Percentiles rank a stretch among this genome's conserved stretches.
Conservation (phyloP, 2,113 vertebrate species). For the Chionis minor region DNA sequence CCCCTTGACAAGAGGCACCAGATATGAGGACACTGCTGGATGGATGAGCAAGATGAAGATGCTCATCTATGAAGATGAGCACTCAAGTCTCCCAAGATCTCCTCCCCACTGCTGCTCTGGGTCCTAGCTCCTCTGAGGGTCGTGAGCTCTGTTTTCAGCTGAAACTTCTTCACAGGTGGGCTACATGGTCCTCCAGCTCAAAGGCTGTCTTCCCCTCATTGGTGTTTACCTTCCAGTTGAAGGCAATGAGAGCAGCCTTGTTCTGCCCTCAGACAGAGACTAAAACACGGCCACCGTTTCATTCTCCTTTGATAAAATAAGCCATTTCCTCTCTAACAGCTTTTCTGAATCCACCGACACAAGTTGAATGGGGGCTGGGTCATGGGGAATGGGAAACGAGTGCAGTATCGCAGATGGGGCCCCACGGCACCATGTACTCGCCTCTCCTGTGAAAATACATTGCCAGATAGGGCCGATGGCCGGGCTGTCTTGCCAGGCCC, state of each 20-base stretch:
- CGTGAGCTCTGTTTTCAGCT: neutral
- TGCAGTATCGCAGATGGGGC: neutral
- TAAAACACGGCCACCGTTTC: neutral
- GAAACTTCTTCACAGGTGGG: neutral
- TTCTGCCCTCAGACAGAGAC: neutral
- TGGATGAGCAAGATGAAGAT: neutral
- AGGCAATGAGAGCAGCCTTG: neutral
- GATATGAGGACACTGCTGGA: neutral
- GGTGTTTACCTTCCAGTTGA: neutral
- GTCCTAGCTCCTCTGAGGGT: neutral
- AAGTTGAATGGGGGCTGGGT: neutral
- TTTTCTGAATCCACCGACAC: neutral
- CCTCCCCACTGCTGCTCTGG: neutral
- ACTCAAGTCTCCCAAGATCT: neutral
- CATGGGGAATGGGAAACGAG: rapidly evolving
- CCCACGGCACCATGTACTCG: rapidly evolving
- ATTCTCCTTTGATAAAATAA: neutral
- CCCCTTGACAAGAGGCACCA: neutral
- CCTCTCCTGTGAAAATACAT: neutral
- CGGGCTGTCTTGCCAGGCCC: neutral
- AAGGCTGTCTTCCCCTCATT: neutral
- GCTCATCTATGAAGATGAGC: neutral
- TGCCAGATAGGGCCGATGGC: rapidly evolving
- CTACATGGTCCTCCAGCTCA: neutral
- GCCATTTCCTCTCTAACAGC: neutral